Base-by-base conservation (phyloP, 2,888 invertebrate genomes). In the Bibio marci region DNA sequence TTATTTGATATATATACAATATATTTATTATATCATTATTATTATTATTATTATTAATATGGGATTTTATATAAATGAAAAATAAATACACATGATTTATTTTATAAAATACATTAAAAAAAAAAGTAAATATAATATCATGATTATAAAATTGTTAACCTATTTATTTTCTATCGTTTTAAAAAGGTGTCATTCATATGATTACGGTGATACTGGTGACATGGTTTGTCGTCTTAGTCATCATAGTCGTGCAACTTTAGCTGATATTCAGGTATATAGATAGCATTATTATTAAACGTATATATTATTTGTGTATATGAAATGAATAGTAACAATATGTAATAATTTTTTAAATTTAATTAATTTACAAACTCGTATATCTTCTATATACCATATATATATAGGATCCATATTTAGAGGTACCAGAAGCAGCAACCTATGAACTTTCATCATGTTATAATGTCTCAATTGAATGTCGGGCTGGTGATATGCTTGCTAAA, bases 401-500 rank as follows among this genome's bases (percentile, higher is more conserved):
- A 41, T 57, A 81, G 79, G 82, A 88, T 52, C 87, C 88, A 28
- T 88, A 87, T 62, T 68, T 88, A 50, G 85, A 86, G 59, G 87
- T 90, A 27, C 82, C 86, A 19, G 88, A 88, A 64, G 87, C 87
- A 11, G 78, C 88, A 26, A 90, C 90, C 12, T 90, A 86, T 65
- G 91, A 91, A 64, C 65, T 91, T 47, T 82, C 85, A 49, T 87
- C 90, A 18, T 92, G 91, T 61, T 91, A 91, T 70, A 91, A 91
- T 63, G 88, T 91, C 35, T 85, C 82, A 49, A 87, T 91, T 55
- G 87, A 90, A 61, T 92, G 91, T 56, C 76, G 87, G 40, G 76
- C 86, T 22, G 83, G 87, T 39, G 88, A 91, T 59, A 91, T 92
- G 91, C 76, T 90, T 42, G 88, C 90, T 28, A 76, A 79, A 48